phyloP scores from a whole-genome alignment of 2,888 invertebrate species.

The Xylota sylvarum region DNA sequence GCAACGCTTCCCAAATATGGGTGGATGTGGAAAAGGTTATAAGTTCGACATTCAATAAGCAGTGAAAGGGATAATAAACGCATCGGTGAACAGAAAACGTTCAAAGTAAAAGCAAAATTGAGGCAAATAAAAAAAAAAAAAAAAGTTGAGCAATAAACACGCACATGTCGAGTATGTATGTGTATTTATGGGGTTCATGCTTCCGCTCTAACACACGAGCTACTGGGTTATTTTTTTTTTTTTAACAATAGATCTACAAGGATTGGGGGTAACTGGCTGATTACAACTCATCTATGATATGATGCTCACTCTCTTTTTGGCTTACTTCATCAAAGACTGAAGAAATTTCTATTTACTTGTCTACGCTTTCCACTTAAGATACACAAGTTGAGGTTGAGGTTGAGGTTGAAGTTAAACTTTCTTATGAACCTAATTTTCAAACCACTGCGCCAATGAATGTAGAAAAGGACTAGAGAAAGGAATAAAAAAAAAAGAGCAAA shows the following conservation, averaged over 20 bases:
- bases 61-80: constrained; percentile 67
- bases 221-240: background rate
- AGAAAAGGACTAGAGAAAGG: background rate
- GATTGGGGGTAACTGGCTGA: constrained; percentile 13
- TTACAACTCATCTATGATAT: constrained; percentile 37
- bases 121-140: constrained; percentile 1
- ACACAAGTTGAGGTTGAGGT: background rate
- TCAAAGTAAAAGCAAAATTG: constrained; percentile 42
- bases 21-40: constrained; percentile 38
- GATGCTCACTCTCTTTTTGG: background rate
- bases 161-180: background rate
- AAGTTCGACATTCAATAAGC: constrained; percentile 62
- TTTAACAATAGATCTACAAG: constrained; percentile 3
- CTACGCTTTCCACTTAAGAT: background rate
- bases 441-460: background rate
- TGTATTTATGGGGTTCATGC: constrained; percentile 6
- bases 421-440: constrained; percentile 7
- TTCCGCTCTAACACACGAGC: background rate
- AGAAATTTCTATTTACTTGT: constrained; percentile 11
- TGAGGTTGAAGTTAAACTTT: background rate
- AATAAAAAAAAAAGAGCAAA: too few species aligned
- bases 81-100: constrained; percentile 53
- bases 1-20: constrained; percentile 27
- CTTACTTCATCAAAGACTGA: background rate
- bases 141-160: constrained; percentile 14